Evolutionary conservation across 2,888 invertebrate species (phyloP), one percentile per base, ranked within the genome.

Genomic region (Papilio demoleus): DNA sequence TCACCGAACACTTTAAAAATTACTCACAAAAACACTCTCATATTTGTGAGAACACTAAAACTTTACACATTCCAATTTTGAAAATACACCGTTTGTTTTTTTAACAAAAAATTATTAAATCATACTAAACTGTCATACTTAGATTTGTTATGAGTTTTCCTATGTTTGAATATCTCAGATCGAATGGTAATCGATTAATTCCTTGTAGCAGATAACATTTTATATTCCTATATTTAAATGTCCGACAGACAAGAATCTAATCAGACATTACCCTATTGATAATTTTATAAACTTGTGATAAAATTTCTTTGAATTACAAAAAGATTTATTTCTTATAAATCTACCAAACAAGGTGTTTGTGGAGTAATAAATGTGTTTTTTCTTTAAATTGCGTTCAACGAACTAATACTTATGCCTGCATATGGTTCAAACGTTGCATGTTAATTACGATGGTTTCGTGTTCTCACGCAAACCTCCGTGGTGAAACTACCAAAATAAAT

Each of bases 361-460:
- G 22, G 36, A 36, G 4, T 50, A 63, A 50, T 36, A 34, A 61
- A 17, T 3, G 27, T 27, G 31, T 64, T 42, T 58, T 65, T 65
- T 45, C 42, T 56, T n/a, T 22, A 65, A 40, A 62, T 31, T 34
- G 8, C 62, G 62, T 53, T 62, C 67, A 64, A 59, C 40, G 59
- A 59, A 58, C 58, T 38, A 65, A 70, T 60, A 61, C 45, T 67
- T 64, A 69, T 67, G 63, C 70, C 67, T 72, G 65, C 68, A 61
- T 67, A 68, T 45, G 17, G 19, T 56, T 40, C 47, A 12, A 24
- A 69, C 63, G 65, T 73, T 71, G 70, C 72, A 73, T 73, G 71
- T 65, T 73, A 71, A 73, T 73, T 62, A 69, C 70, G 62, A 56
- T 22, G 31, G 59, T 70, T 67, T 68, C 70, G 50, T 71, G 72